Evolutionary conservation across 2,888 invertebrate genomes (phyloP).

Genomic region (Horisme vitalbata): DNA sequence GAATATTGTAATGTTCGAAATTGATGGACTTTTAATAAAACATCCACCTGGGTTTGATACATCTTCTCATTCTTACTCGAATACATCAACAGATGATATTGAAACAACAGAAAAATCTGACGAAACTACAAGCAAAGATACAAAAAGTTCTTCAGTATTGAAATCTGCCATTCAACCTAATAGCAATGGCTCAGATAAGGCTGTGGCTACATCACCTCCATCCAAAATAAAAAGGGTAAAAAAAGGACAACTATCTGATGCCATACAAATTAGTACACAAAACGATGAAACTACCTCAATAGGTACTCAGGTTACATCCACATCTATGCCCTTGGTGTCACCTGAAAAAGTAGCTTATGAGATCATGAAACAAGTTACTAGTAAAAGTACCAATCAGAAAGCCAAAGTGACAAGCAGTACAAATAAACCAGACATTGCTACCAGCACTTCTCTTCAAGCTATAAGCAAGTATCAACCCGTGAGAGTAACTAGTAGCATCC

Average conservation of each 20-base stretch:
- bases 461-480: slow-evolving; percentile 6
- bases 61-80: not conserved
- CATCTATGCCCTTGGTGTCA: not conserved
- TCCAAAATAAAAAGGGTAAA: slow-evolving; percentile 2
- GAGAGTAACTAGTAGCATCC: not conserved
- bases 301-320: slow-evolving; percentile 1
- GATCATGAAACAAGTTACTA: not conserved
- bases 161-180: not conserved
- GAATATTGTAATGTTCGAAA: slow-evolving; percentile 14
- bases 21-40: slow-evolving; percentile 15
- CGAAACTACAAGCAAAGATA: not conserved
- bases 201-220: not conserved
- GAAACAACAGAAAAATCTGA: too few relatives aligned
- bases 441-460: slow-evolving; percentile 4
- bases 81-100: not conserved
- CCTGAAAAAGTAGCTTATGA: not conserved
- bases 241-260: not conserved
- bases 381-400: not conserved
- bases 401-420: not conserved
- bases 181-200: not conserved
- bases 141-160: not conserved
- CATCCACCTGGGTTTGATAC: slow-evolving; percentile 18
- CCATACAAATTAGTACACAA: not conserved
- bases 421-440: slow-evolving; percentile 4
- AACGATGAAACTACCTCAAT: not conserved